Evolutionary conservation across 2,888 invertebrate species (phyloP), one percentile per base, ranked within the genome.

Genomic region (Hirudinaria manillensis): DNA sequence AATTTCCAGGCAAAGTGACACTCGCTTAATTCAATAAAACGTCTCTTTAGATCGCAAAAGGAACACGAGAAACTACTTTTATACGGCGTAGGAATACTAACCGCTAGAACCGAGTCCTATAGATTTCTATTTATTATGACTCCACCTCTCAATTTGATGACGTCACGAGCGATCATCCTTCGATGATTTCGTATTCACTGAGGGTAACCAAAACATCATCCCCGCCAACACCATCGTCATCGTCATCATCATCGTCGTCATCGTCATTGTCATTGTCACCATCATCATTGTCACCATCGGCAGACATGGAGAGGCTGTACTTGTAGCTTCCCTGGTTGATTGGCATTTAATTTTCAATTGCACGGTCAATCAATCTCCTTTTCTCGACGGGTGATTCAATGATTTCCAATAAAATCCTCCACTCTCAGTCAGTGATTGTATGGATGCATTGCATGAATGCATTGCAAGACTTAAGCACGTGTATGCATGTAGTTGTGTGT

Each of bases 161-260:
- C 45, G 45, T 45, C 45, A 45, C 45, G 45, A 45, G 45, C 45
- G 45, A 45, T 45, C 45, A 45, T 10, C 45, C 3, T 45, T 10
- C 10, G 45, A 45, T 45, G 45, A 45, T 45, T 45, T 45, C 45
- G 16, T 45, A 6, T 45, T 45, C 45, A 45, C 45, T 61, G 27
- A 61, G 27, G 27, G 61, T 61, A 13, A 61, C n/a, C 61, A n/a
- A 27, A 61, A 7, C 77, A 75, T 77, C 77, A 70, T 75, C 77
- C 56, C 56, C 76, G 74, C 75, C 73, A 78, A 66, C 77, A 77
- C 66, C 77, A 77, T 77, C 77, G 71, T 72, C 53, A 32, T 67
- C 6, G 34, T 24, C 7, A 16, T 67, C 77, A 70, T 70, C 77
- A 77, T 77, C 75, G 75, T 75, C 77, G 75, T 75, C 16, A 32